Conservation (phyloP, 2,888 invertebrate species). For the Drosophila cracens region DNA sequence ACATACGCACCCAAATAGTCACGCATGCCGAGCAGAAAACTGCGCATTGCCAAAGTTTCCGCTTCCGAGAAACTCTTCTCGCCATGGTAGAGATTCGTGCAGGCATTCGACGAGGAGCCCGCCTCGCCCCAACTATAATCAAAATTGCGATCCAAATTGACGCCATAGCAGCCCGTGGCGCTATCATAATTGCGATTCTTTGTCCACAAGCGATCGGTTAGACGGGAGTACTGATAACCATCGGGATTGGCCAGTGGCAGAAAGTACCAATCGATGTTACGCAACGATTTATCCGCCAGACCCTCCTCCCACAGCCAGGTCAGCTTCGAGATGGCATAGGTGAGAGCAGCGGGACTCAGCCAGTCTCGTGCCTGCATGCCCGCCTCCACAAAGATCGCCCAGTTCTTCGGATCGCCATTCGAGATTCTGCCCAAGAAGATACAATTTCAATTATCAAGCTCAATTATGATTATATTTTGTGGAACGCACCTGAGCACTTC, state of each 20-base stretch:
- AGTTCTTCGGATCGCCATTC: slow-evolving; percentile 87
- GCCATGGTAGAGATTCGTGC: slow-evolving; percentile 92
- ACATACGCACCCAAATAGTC: slow-evolving; percentile 79
- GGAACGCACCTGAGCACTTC: slow-evolving; percentile 86
- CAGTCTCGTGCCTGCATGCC: slow-evolving; percentile 95
- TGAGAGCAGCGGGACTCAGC: slow-evolving; percentile 92
- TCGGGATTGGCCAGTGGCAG: slow-evolving; percentile 92
- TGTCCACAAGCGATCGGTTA: slow-evolving; percentile 92
- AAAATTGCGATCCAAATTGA: slow-evolving; percentile 94
- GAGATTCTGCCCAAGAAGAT: slow-evolving; percentile 86
- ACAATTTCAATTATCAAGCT: background rate
- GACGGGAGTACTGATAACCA: slow-evolving; percentile 93
- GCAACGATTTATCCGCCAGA: slow-evolving; percentile 86
- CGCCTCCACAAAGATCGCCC: slow-evolving; percentile 90
- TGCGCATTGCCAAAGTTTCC: slow-evolving; percentile 89
- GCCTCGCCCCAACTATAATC: slow-evolving; percentile 94
- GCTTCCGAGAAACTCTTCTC: slow-evolving; percentile 93
- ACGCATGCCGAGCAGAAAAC: slow-evolving; percentile 84
- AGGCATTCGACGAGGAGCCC: slow-evolving; percentile 91
- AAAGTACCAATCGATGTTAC: slow-evolving; percentile 93
- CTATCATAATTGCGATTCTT: slow-evolving; percentile 89
- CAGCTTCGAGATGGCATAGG: slow-evolving; percentile 90
- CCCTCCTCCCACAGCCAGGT: slow-evolving; percentile 87
- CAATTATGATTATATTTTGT: background rate
- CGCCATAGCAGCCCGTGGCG: slow-evolving; percentile 88